A percentile compares a stretch with the other conserved stretches of the same genome.
These are phyloP conservation scores for Acanthurus tractus DNA, from an alignment of 2,797 vertebrate genomes.

Conservation along the genomic window DNA sequence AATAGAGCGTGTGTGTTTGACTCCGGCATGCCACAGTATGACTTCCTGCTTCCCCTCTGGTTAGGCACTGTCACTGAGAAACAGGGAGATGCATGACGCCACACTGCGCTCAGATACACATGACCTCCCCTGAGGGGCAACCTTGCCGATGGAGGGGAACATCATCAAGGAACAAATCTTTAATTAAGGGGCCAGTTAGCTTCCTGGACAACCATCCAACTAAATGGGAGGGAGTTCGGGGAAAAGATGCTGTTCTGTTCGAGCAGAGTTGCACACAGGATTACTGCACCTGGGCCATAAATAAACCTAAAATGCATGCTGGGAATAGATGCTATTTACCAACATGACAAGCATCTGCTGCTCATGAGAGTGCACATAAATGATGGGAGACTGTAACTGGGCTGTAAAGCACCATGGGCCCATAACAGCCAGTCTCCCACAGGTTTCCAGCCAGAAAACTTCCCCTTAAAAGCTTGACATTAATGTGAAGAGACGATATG, in stretches of 20 bases:
- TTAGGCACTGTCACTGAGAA: conserved; percentile 29
- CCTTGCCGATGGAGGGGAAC: conserved; percentile 29
- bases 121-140: conserved; percentile 53
- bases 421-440: conserved; percentile 37
- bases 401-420: conserved; percentile 48
- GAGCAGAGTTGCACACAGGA: conserved; percentile 10
- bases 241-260: conserved; percentile 20
- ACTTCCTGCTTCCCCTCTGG: conserved; percentile 46
- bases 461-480: conserved; percentile 39
- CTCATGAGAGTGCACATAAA: conserved; percentile 48
- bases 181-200: conserved; percentile 55
- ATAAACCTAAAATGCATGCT: conserved; percentile 41
- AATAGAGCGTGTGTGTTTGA: conserved; percentile 25
- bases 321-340: conserved; percentile 40
- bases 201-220: conserved; percentile 34
- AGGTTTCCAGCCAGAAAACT: conserved; percentile 19
- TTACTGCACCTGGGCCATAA: conserved; percentile 50
- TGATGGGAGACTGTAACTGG: conserved; percentile 41
- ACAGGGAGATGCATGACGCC: conserved; percentile 24
- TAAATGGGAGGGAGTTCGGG: conserved; percentile 10
- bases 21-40: conserved; percentile 13
- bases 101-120: conserved; percentile 32
- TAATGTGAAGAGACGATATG: conserved; percentile 12
- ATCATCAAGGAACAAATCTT: conserved; percentile 49
- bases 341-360: conserved; percentile 52